These are phyloP conservation scores for Pollenia labialis DNA, from an alignment of 2,888 invertebrate genomes.

Conservation along the genomic window DNA sequence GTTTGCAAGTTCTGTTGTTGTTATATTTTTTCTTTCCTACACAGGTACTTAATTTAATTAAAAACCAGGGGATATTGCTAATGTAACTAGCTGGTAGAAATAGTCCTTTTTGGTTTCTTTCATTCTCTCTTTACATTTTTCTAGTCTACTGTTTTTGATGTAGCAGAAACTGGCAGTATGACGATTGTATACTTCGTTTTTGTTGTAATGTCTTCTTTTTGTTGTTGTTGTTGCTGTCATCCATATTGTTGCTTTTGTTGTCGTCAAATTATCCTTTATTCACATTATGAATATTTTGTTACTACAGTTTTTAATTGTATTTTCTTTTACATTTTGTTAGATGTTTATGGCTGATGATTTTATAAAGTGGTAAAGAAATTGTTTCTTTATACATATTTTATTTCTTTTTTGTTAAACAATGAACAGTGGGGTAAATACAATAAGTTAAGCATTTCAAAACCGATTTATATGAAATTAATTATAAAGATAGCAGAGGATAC, in stretches of 20 bases:
- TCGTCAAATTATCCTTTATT: slow-evolving; percentile 28
- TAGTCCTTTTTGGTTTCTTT: not conserved
- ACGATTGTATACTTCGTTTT: slow-evolving; percentile 32
- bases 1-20: not conserved
- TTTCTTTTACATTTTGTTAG: slow-evolving; percentile 39
- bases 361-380: slow-evolving; percentile 53
- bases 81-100: slow-evolving; percentile 20
- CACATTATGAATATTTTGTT: slow-evolving; percentile 55
- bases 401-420: slow-evolving; percentile 3
- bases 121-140: not conserved
- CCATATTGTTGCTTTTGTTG: not conserved
- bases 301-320: slow-evolving; percentile 44
- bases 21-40: slow-evolving; percentile 5
- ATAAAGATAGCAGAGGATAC: too few relatives aligned
- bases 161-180: slow-evolving; percentile 11
- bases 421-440: too few relatives aligned
- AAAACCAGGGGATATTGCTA: slow-evolving; percentile 55
- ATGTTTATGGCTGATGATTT: slow-evolving; percentile 60
- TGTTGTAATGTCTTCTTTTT: not conserved
- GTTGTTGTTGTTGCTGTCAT: not conserved
- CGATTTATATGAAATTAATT: too few relatives aligned
- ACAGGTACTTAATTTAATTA: slow-evolving; percentile 71
- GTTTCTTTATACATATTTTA: not conserved
- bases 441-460: too few relatives aligned
- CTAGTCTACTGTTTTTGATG: not conserved